Evolutionary conservation across 2,113 vertebrate species (phyloP), one percentile per base, ranked within the genome.

Genomic region (Neomonachus schauinslandi): DNA sequence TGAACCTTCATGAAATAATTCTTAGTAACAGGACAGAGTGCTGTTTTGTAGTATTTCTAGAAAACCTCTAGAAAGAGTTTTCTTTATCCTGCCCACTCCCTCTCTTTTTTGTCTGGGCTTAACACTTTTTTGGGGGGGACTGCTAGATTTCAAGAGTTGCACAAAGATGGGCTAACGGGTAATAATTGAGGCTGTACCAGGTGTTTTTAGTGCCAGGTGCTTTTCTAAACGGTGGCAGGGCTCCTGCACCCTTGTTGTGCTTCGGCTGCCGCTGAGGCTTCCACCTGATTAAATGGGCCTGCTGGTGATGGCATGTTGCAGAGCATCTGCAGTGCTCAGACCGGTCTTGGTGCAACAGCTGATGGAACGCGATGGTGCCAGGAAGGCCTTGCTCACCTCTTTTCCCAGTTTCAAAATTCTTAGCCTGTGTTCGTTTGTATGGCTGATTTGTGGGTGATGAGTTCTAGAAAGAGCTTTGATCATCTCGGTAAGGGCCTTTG

Each of bases 1-100:
- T 67, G 46, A 67, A n/a, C 51, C 84, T 33, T 67, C 31, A 67
- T 67, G 49, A 93, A 82, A 87, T 36, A 82, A 82, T 82, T 85
- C 63, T 94, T 42, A 76, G 65, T 76, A 80, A 67, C 9, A 67
- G 51, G 28, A 39, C 14, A 65, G 31, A 42, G 57, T 80, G 28
- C 31, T 86, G 11, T 79, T 83, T 63, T 63, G 51, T 84, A 72
- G 57, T 77, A 55, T 69, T 31, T 8, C 24, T 22, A 22, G 65
- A 39, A 72, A 79, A 10, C 26, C 7, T 84, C 16, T 85, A 2
- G 36, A 10, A 80, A 77, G 59, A 88, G 4, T 63, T 88, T 83
- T 74, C 71, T 89, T 55, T 51, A 59, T 49, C 15, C 11, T 51
- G 14, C 2, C 33, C 19, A 36, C 12, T 63, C 13, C 15, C 12